Conservation (phyloP, 2,888 invertebrate genomes). For the Lasiommata megera region DNA sequence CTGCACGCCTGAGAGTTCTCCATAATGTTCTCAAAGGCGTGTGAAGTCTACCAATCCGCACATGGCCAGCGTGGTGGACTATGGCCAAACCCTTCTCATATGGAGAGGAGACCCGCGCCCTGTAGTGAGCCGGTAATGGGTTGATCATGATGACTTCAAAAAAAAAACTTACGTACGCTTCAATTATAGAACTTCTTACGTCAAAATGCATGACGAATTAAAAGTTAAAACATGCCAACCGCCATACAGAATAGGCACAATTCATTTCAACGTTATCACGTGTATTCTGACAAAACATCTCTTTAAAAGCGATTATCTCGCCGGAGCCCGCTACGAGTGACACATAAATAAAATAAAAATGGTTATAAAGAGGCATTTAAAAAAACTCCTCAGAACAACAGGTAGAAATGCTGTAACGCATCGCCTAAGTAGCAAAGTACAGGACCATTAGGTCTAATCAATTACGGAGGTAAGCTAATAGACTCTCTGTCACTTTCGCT, state of each 20-base stretch:
- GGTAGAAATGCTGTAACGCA: not conserved
- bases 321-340: conserved; percentile 16
- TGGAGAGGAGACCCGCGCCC: no score
- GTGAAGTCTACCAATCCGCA: no score
- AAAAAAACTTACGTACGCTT: not conserved
- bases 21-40: no score
- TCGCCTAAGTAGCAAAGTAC: not conserved
- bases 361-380: conserved; percentile 17
- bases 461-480: no score
- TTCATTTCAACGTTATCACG: conserved; percentile 5
- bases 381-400: not conserved
- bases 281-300: conserved; percentile 12
- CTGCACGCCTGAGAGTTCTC: no score
- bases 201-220: conserved; percentile 1
- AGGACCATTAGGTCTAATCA: not conserved
- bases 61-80: no score
- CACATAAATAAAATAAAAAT: conserved; percentile 23
- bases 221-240: not conserved
- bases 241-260: not conserved
- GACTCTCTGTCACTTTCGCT: no score
- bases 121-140: no score
- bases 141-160: no score
- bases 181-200: not conserved
- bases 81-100: no score
- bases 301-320: conserved; percentile 25